Percentiles rank a stretch among this genome's conserved stretches.
Evolutionary conservation across 2,113 vertebrate genomes (phyloP).

Genomic region (Mellivora capensis): DNA sequence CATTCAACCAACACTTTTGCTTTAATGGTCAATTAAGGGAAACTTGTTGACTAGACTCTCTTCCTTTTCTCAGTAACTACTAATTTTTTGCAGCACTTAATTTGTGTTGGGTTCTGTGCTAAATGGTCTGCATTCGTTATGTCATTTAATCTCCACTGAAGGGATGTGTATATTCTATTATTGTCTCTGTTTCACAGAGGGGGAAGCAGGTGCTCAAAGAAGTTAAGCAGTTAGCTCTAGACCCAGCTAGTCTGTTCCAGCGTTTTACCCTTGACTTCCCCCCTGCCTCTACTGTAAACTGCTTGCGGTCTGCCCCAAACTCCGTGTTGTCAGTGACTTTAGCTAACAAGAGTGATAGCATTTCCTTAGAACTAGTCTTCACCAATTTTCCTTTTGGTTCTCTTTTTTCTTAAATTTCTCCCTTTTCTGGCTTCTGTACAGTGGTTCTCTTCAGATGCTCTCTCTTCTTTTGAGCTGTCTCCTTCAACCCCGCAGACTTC

Average conservation of each 20-base stretch:
- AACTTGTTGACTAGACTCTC: neutral
- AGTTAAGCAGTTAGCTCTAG: neutral
- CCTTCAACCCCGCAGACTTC: neutral
- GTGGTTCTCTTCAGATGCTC: neutral
- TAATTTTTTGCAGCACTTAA: neutral
- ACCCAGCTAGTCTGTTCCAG: neutral
- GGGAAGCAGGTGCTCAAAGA: neutral
- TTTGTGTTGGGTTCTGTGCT: neutral
- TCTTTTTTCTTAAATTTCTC: neutral
- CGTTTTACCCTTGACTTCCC: neutral
- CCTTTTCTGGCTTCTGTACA: neutral
- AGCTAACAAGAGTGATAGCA: neutral
- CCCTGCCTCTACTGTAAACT: neutral
- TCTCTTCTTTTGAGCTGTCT: neutral
- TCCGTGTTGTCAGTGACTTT: neutral
- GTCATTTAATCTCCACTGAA: neutral
- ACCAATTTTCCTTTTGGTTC: neutral
- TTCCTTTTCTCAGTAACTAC: neutral
- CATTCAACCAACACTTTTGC: neutral
- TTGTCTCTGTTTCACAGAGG: neutral
- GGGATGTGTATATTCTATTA: neutral
- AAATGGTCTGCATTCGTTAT: neutral
- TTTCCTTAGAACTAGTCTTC: neutral
- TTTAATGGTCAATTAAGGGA: neutral
- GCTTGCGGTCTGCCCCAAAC: neutral